A percentile compares a stretch with the other conserved stretches of the same genome.
Evolutionary conservation across 1,140 invertebrate genomes (phyloP).

Genomic region (Macrobrachium rosenbergii): DNA sequence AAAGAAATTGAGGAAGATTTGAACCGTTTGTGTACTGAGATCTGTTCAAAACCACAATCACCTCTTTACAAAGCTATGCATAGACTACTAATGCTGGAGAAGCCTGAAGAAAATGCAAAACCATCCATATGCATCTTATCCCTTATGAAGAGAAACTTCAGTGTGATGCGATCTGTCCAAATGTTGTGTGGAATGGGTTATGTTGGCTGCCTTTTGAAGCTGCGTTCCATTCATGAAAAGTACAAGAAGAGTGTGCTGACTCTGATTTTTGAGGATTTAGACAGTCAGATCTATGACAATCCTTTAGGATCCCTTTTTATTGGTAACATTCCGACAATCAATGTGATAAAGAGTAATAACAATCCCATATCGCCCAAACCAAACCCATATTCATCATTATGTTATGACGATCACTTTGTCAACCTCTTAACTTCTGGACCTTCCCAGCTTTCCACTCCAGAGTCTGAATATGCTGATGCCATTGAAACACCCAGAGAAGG

Average conservation of each 20-base stretch:
- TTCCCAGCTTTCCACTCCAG: conserved; percentile 47
- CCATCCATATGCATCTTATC: conserved; percentile 50
- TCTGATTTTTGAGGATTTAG: conserved; percentile 55
- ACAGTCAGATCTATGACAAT: conserved; percentile 52
- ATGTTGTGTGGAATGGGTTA: conserved; percentile 55
- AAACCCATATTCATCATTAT: conserved; percentile 35
- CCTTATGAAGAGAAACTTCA: conserved; percentile 58
- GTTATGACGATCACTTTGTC: conserved; percentile 55
- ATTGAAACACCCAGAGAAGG: conserved; percentile 27
- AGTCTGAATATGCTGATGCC: conserved; percentile 51
- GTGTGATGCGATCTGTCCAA: conserved; percentile 43
- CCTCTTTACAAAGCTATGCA: conserved; percentile 51
- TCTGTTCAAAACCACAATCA: conserved; percentile 49
- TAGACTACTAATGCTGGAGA: conserved; percentile 43
- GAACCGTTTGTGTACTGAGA: conserved; percentile 25
- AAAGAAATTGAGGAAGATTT: conserved; percentile 47
- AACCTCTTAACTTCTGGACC: conserved; percentile 34
- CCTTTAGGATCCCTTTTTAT: conserved; percentile 52
- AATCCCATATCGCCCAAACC: background rate
- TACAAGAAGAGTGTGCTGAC: conserved; percentile 47
- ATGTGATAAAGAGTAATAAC: conserved; percentile 2
- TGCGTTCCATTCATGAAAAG: conserved; percentile 37
- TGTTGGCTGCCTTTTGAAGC: conserved; percentile 41
- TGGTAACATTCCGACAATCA: conserved; percentile 49
- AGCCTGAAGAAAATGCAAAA: conserved; percentile 9